Conservation (phyloP, 1,140 invertebrate species). For the Drosophila jambulina region DNA sequence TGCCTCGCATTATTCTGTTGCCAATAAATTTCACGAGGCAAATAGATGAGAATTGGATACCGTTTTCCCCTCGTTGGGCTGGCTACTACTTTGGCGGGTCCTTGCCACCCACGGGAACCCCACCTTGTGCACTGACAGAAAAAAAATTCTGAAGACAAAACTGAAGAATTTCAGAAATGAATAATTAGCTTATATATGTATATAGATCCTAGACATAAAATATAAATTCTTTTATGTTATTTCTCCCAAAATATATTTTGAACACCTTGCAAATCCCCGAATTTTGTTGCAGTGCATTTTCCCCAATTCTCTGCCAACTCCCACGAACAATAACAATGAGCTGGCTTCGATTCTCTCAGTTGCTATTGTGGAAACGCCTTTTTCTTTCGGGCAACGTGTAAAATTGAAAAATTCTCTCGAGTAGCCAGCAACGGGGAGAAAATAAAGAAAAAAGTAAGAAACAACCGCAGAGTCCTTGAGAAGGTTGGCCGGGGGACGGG, state of each 20-base stretch:
- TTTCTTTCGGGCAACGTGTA: slow-evolving; percentile 67
- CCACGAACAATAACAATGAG: slow-evolving; percentile 71
- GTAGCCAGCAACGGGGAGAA: slow-evolving; percentile 46
- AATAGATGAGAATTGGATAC: slow-evolving; percentile 65
- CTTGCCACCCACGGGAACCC: slow-evolving; percentile 14
- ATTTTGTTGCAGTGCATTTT: slow-evolving; percentile 8
- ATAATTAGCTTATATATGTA: neutral
- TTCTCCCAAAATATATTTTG: neutral
- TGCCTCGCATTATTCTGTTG: slow-evolving; percentile 77
- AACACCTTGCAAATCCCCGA: too few relatives aligned
- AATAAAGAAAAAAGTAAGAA: slow-evolving; percentile 28
- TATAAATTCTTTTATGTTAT: neutral
- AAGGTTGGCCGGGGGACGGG: neutral
- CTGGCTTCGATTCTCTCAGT: slow-evolving; percentile 40
- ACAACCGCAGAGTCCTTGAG: slow-evolving; percentile 49
- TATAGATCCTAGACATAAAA: neutral
- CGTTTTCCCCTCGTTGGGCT: slow-evolving; percentile 2
- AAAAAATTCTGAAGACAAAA: neutral
- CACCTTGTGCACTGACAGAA: neutral
- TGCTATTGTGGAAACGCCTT: slow-evolving; percentile 53
- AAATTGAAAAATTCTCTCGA: slow-evolving; percentile 79
- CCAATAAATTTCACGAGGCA: slow-evolving; percentile 81
- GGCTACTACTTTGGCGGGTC: slow-evolving; percentile 34
- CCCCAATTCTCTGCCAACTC: slow-evolving; percentile 21
- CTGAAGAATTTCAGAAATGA: neutral